Percentiles rank a stretch among this genome's conserved stretches.
Evolutionary conservation across 2,113 vertebrate genomes (phyloP).

Genomic region (Actenoides hombroni): DNA sequence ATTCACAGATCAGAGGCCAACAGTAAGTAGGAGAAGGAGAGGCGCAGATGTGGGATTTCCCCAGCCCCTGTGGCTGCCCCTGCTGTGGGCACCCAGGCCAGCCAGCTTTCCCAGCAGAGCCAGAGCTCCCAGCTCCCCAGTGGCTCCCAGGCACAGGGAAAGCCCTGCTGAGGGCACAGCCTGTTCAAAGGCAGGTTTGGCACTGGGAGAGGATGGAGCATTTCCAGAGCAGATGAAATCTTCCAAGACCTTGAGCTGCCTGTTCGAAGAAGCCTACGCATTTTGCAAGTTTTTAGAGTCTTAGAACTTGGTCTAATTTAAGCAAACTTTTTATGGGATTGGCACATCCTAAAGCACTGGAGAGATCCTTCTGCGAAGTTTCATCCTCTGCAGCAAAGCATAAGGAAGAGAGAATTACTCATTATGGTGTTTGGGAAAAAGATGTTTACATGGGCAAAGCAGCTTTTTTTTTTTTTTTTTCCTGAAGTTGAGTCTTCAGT

Average conservation of each 20-base stretch:
- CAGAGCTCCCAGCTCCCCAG: background rate
- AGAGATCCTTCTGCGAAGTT: slow-evolving; percentile 38
- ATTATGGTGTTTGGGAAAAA: background rate
- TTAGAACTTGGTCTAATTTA: slow-evolving; percentile 54
- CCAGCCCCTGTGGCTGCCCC: background rate
- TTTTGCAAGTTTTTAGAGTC: slow-evolving; percentile 40
- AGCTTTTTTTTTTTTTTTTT: background rate
- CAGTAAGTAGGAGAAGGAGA: background rate
- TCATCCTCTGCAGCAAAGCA: slow-evolving; percentile 1
- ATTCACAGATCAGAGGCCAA: background rate
- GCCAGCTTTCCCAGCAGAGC: background rate
- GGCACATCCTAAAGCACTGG: slow-evolving; percentile 3
- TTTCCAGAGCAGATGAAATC: slow-evolving; percentile 26
- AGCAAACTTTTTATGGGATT: slow-evolving; percentile 10
- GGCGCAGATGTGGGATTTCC: background rate
- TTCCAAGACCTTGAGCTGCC: slow-evolving; percentile 45
- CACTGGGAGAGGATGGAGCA: background rate
- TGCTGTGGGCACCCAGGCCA: background rate
- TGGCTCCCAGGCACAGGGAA: background rate
- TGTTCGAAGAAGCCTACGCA: slow-evolving; percentile 17
- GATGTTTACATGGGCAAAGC: background rate
- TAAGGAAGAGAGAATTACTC: slow-evolving; percentile 24
- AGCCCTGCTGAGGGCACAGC: background rate
- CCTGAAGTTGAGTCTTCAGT: background rate
- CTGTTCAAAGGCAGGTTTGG: background rate